Conservation (phyloP, 37 sponge, comb jelly and placozoan species). For the Haliclona indistincta region DNA sequence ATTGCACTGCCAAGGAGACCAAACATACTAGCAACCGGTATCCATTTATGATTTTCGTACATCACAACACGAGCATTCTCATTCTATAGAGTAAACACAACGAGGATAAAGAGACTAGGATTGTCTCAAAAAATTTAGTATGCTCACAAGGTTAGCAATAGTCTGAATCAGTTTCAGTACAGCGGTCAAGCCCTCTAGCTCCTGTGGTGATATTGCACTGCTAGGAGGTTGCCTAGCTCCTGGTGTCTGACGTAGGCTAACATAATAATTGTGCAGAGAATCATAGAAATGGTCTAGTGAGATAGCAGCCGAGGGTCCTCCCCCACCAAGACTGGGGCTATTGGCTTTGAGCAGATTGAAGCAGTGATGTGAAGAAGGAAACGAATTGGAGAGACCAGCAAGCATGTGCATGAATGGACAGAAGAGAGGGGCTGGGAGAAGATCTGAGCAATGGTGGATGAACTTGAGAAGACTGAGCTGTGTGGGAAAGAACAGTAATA, state of each 20-base stretch:
- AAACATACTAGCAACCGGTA: slow-evolving; percentile 77
- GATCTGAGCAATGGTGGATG: slow-evolving; percentile 71
- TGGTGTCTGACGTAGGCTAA: slow-evolving; percentile 50
- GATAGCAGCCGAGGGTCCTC: slow-evolving; percentile 76
- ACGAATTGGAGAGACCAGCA: slow-evolving; percentile 70
- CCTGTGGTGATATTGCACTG: slow-evolving; percentile 78
- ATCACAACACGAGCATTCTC: slow-evolving; percentile 82
- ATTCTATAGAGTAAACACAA: slow-evolving; percentile 39
- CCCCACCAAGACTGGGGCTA: slow-evolving; percentile 63
- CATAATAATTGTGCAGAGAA: slow-evolving; percentile 87
- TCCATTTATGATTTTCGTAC: slow-evolving; percentile 83
- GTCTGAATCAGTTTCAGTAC: slow-evolving; percentile 69
- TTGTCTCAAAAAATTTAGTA: too few relatives aligned
- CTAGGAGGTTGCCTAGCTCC: slow-evolving; percentile 40
- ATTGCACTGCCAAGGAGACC: slow-evolving; percentile 89
- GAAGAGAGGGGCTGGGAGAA: slow-evolving; percentile 85
- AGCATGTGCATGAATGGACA: slow-evolving; percentile 85
- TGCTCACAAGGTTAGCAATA: slow-evolving; percentile 64
- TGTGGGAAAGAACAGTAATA: background rate
- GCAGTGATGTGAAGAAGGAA: slow-evolving; percentile 70
- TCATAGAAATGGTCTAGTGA: slow-evolving; percentile 95
- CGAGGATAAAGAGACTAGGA: too few relatives aligned
- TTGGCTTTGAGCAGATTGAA: slow-evolving; percentile 83
- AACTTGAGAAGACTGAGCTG: slow-evolving; percentile 90
- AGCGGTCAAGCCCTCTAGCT: slow-evolving; percentile 80